These are phyloP conservation scores for Clarias fuscus DNA, from an alignment of 2,797 vertebrate species.

Conservation along the genomic window DNA sequence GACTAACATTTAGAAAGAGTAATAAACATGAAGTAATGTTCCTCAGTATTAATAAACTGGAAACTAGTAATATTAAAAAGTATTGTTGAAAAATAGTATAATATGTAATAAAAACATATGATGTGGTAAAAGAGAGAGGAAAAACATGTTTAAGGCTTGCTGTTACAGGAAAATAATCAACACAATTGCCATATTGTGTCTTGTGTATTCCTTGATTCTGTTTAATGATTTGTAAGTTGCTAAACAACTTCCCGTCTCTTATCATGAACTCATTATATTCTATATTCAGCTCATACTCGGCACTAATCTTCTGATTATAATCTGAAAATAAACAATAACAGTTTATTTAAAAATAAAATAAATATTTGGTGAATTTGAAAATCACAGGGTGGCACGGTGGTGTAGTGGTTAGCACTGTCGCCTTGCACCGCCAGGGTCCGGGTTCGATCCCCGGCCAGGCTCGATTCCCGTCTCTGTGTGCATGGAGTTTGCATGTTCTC, in stretches of 20 bases:
- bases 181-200: neutral
- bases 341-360: no score
- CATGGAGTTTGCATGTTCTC: no score
- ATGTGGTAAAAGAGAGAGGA: neutral
- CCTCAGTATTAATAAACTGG: neutral
- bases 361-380: neutral
- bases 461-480: no score
- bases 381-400: no score
- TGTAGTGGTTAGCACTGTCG: no score
- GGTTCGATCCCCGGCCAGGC: no score
- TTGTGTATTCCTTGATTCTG: neutral
- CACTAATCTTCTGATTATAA: neutral
- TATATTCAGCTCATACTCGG: neutral
- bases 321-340: neutral
- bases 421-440: no score
- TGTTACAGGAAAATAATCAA: neutral
- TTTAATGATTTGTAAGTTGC: neutral
- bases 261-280: neutral
- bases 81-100: neutral
- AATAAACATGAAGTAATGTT: neutral
- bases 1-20: no score
- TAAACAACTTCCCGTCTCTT: neutral
- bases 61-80: neutral
- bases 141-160: neutral
- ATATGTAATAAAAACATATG: neutral